phyloP scores from a whole-genome alignment of 1,140 invertebrate species.

The Adelges cooleyi region DNA sequence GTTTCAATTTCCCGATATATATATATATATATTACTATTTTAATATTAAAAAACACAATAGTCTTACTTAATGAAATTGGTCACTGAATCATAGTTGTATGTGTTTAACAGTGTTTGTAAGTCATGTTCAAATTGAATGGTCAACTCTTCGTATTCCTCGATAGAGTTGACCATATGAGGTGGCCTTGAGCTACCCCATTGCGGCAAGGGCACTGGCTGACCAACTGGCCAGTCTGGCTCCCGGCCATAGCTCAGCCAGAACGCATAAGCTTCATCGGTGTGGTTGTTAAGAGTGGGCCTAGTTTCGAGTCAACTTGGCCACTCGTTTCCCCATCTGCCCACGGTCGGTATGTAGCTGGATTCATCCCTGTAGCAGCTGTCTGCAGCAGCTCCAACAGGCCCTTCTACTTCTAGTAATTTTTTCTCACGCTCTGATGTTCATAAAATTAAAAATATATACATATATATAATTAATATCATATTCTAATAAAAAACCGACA shows the following conservation, averaged over 20 bases:
- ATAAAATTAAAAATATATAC: slow-evolving; percentile 18
- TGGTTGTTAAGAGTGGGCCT: neutral
- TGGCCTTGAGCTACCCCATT: slow-evolving; percentile 46
- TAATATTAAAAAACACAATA: neutral
- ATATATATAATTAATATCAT: neutral
- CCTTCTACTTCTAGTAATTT: slow-evolving; percentile 42
- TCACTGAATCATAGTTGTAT: slow-evolving; percentile 74
- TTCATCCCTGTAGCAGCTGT: slow-evolving; percentile 48
- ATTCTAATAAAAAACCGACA: too few species aligned
- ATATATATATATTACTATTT: too few species aligned
- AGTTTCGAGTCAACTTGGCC: slow-evolving; percentile 80
- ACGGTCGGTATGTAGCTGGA: slow-evolving; percentile 58
- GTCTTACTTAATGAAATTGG: slow-evolving; percentile 57
- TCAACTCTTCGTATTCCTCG: slow-evolving; percentile 66
- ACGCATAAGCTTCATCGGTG: slow-evolving; percentile 19
- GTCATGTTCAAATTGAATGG: slow-evolving; percentile 57
- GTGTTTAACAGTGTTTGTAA: slow-evolving; percentile 63
- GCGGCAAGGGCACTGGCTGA: slow-evolving; percentile 54
- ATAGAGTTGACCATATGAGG: slow-evolving; percentile 46
- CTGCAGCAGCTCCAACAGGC: slow-evolving; percentile 43
- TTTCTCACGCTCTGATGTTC: slow-evolving; percentile 46
- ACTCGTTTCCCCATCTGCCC: slow-evolving; percentile 74
- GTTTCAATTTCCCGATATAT: too few species aligned
- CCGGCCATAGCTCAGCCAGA: slow-evolving; percentile 27
- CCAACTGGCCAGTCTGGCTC: slow-evolving; percentile 45